These are phyloP conservation scores for Halcyon chelicuti DNA, from an alignment of 2,797 vertebrate species.

Conservation along the genomic window DNA sequence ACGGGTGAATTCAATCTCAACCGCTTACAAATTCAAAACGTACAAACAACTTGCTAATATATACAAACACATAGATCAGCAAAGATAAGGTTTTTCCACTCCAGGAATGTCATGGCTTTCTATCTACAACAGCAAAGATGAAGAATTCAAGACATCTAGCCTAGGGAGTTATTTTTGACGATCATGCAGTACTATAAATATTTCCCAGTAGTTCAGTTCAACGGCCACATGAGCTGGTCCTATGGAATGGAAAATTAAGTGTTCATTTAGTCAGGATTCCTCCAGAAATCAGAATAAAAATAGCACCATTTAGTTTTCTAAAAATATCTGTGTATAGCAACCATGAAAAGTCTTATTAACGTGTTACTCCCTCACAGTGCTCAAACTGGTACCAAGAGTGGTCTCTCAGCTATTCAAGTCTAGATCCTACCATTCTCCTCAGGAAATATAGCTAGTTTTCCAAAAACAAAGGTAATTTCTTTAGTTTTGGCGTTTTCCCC, in stretches of 20 bases:
- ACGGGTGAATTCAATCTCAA: background rate
- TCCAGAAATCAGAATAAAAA: constrained; percentile 44
- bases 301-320: constrained; percentile 15
- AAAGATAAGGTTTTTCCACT: background rate
- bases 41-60: background rate
- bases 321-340: constrained; percentile 17
- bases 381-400: background rate
- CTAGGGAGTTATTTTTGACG: constrained; percentile 51
- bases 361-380: background rate
- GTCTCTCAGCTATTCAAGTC: background rate
- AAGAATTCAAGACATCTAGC: constrained; percentile 15
- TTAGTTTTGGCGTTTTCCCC: background rate
- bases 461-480: background rate
- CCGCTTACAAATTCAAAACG: background rate
- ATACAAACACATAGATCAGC: background rate
- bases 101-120: background rate
- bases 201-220: constrained; percentile 4
- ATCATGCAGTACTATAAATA: constrained; percentile 41
- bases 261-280: constrained; percentile 11
- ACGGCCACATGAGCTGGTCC: background rate
- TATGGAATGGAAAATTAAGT: constrained; percentile 43
- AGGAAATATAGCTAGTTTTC: background rate
- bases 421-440: background rate
- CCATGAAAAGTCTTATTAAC: background rate
- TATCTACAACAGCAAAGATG: background rate